Evolutionary conservation across 37 sponge, comb jelly and placozoan genomes (phyloP).

Genomic region (Halisarca cf. caerulea): DNA sequence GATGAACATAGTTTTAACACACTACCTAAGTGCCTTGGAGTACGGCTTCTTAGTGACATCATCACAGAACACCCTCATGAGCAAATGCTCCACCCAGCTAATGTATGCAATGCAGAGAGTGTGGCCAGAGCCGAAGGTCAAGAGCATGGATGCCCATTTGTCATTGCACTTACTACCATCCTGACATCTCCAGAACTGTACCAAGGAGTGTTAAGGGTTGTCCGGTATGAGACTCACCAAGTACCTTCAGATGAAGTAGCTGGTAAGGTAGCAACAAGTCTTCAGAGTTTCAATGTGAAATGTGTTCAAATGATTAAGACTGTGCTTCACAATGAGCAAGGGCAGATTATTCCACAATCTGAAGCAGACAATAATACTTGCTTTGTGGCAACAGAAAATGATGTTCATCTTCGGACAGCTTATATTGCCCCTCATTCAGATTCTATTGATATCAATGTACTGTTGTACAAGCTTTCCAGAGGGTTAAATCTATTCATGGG

Average conservation of each 20-base stretch:
- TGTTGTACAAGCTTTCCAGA: background rate
- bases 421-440: constrained; percentile 21
- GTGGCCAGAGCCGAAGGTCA: background rate
- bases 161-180: background rate
- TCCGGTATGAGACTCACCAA: background rate
- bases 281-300: background rate
- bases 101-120: constrained; percentile 37
- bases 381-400: background rate
- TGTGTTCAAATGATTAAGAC: constrained; percentile 23
- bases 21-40: constrained; percentile 42
- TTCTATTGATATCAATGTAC: background rate
- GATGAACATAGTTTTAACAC: constrained; percentile 23
- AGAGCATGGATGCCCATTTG: background rate
- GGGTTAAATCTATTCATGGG: background rate
- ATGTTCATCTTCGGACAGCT: background rate
- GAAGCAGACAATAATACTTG: background rate
- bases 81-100: background rate
- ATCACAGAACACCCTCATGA: constrained; percentile 40
- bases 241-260: constrained; percentile 12
- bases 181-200: background rate
- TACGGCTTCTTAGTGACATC: constrained; percentile 27
- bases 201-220: background rate
- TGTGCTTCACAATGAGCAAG: background rate
- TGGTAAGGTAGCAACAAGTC: background rate
- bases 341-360: background rate